Conservation (phyloP, 2,113 vertebrate genomes). For the Lycaon pictus region DNA sequence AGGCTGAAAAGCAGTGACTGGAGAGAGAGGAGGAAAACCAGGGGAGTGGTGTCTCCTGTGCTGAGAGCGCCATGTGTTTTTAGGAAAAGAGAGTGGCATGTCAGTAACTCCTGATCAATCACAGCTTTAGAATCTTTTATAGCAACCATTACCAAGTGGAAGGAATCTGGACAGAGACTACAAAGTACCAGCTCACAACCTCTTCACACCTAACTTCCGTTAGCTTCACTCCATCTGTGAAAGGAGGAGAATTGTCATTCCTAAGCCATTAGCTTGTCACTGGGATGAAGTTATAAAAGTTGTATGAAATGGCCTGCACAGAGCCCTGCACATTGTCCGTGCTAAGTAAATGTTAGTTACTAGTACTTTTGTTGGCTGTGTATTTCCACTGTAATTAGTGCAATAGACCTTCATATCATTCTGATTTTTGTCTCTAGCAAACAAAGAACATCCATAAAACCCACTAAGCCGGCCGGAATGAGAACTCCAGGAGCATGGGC, state of each 20-base stretch:
- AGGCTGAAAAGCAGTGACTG: background rate
- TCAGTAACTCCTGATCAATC: background rate
- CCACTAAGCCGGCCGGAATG: background rate
- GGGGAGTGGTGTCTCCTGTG: background rate
- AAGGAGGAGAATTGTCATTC: background rate
- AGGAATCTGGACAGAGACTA: background rate
- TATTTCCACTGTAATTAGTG: background rate
- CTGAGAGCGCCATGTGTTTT: background rate
- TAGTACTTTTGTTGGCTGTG: background rate
- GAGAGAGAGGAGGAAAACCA: background rate
- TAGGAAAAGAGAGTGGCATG: background rate
- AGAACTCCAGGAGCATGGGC: background rate
- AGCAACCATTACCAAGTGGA: background rate
- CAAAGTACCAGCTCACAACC: background rate
- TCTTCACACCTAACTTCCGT: background rate
- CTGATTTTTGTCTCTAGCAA: constrained; percentile 4
- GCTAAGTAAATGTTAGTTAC: background rate
- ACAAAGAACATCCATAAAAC: background rate
- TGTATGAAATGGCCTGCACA: background rate
- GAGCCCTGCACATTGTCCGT: background rate
- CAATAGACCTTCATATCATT: background rate
- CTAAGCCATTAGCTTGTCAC: background rate
- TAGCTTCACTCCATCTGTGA: background rate
- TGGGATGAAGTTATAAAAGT: background rate
- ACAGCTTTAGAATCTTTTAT: background rate